Evolutionary conservation across 30 jellyfish, hydroid and myxozoan species (phyloP).

Genomic region (Sanderia malayensis): DNA sequence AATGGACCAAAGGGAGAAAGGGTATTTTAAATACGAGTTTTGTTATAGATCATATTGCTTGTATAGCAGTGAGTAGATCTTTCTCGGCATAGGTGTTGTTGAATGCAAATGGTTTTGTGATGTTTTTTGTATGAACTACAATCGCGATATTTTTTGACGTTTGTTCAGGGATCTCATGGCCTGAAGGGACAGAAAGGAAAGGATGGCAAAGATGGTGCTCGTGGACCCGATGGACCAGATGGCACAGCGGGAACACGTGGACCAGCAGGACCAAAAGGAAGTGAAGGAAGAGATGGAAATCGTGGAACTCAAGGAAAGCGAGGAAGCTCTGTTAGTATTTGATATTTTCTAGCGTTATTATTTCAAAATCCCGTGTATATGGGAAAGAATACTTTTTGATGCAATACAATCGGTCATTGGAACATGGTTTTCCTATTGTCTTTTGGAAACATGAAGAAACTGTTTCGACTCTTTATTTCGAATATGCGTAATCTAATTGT

Average conservation of each 20-base stretch:
- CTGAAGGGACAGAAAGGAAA: slow-evolving; percentile 83
- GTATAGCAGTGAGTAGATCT: too few relatives aligned
- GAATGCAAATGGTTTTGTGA: too few relatives aligned
- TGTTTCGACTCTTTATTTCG: too few relatives aligned
- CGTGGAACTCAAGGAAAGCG: slow-evolving; percentile 65
- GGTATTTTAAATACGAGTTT: too few relatives aligned
- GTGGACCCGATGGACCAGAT: slow-evolving; percentile 76
- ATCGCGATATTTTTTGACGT: too few relatives aligned
- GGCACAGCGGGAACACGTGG: slow-evolving; percentile 84
- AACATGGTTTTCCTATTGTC: too few relatives aligned
- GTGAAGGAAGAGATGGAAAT: slow-evolving; percentile 74
- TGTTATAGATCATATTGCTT: too few relatives aligned
- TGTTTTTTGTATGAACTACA: too few relatives aligned
- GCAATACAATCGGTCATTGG: not conserved
- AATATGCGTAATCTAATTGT: too few relatives aligned
- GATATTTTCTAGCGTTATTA: not conserved
- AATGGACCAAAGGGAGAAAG: slow-evolving; percentile 76
- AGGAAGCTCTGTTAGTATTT: slow-evolving; percentile 51
- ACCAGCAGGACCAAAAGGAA: slow-evolving; percentile 88
- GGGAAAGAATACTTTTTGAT: not conserved
- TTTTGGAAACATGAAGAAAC: too few relatives aligned
- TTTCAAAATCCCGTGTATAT: not conserved
- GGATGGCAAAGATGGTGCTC: slow-evolving; percentile 80
- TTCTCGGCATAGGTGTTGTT: too few relatives aligned
- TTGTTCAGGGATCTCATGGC: slow-evolving; percentile 82